Conservation (phyloP, 2,888 invertebrate species). For the Chelonus formosanus region DNA sequence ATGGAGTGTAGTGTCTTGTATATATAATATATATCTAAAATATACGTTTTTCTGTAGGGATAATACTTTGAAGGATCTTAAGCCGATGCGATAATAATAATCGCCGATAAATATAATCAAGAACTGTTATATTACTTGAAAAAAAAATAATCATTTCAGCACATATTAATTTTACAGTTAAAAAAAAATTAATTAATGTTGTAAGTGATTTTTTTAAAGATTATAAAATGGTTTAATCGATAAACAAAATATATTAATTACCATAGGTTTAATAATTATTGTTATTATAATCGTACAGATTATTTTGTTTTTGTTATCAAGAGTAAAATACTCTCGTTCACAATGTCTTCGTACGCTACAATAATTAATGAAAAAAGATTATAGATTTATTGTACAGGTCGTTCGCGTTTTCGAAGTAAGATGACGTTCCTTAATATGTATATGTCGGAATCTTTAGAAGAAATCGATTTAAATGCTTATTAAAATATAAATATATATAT, state of each 20-base stretch:
- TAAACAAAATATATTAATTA: no score
- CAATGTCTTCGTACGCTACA: slow-evolving; percentile 50
- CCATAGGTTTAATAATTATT: background rate
- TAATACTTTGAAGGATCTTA: no score
- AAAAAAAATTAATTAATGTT: slow-evolving; percentile 43
- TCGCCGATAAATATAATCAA: no score
- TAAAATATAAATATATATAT: no score
- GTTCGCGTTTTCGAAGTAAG: slow-evolving; percentile 27
- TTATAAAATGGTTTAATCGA: slow-evolving; percentile 29
- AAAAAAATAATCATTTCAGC: no score
- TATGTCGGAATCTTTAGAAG: no score
- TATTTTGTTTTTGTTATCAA: slow-evolving; percentile 6
- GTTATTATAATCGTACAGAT: slow-evolving; percentile 6
- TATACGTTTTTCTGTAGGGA: no score
- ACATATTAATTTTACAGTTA: no score
- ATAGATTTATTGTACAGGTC: slow-evolving; percentile 30
- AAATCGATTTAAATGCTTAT: no score
- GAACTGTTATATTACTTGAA: no score
- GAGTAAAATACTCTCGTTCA: slow-evolving; percentile 49
- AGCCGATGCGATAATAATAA: no score
- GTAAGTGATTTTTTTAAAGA: slow-evolving; percentile 47
- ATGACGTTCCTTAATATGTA: no score
- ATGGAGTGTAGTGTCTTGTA: slow-evolving; percentile 65
- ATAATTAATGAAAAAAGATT: slow-evolving; percentile 34
- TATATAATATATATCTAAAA: slow-evolving; percentile 55